Conservation (phyloP, 2,113 vertebrate species). For the Muntiacus muntjak region DNA sequence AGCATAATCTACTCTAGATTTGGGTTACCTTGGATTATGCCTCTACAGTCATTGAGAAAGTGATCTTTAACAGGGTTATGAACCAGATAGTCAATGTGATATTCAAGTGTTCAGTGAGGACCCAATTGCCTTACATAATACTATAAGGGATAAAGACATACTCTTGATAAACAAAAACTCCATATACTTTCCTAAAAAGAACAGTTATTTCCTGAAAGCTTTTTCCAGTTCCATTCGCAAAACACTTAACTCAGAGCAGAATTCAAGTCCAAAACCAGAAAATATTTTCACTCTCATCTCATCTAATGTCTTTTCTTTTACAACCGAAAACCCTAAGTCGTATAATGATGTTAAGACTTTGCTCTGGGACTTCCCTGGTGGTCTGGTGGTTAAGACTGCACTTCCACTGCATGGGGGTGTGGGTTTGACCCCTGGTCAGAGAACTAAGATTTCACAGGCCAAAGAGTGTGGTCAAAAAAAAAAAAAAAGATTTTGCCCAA, state of each 20-base stretch:
- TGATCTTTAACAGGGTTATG: not conserved
- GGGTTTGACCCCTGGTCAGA: not conserved
- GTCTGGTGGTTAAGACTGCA: not conserved
- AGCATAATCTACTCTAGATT: not conserved
- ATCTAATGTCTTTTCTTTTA: slow-evolving; percentile 2
- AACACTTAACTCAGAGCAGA: not conserved
- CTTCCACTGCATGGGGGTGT: not conserved
- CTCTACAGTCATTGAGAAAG: not conserved
- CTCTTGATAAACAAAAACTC: slow-evolving; percentile 8
- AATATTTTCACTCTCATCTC: not conserved
- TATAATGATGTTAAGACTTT: slow-evolving; percentile 19
- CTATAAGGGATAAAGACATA: not conserved
- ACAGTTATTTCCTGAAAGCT: not conserved
- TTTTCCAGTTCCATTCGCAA: not conserved
- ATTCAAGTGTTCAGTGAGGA: not conserved
- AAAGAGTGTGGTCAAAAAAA: not conserved
- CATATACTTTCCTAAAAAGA: slow-evolving; percentile 8
- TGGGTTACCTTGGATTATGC: not conserved
- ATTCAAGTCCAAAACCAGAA: not conserved
- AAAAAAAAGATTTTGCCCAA: not conserved
- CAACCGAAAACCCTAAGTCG: not conserved
- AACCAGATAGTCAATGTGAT: not conserved
- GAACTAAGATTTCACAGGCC: not conserved
- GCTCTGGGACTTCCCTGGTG: not conserved
- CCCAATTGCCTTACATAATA: not conserved